Base-by-base conservation (phyloP, 2,888 invertebrate genomes). In the Mantis religiosa region DNA sequence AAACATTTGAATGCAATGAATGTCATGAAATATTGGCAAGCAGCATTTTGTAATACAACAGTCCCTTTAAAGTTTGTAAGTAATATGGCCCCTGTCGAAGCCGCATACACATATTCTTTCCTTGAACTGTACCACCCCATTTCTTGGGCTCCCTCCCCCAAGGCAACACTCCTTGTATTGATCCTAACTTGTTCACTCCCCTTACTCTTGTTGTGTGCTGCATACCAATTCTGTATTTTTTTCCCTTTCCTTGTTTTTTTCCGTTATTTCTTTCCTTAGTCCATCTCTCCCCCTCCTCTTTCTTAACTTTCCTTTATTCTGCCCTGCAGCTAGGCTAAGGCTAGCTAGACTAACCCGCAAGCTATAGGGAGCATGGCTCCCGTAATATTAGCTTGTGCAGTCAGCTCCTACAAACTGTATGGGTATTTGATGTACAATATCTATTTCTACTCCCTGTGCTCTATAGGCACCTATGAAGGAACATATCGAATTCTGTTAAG, bases 171-270 rank as follows among this genome's bases (percentile, higher is more conserved):
- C 89, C 89, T 87, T 82, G 89, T 89, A 89, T 89, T 89, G 89
- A 89, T 89, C 89, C 88, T 83, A 85, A 85, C 88, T 88, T 88
- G 88, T 88, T 89, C 89, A 85, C 87, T n/a, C 88, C 85, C 89
- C 88, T 83, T 54, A 71, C 86, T 89, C 88, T 89, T 89, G 89
- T 89, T 89, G 89, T 89, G 89, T 89, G 88, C 89, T 89, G 89
- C 89, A 89, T 89, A 89, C 89, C 89, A 89, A 89, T 89, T 85
- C 88, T 88, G 88, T 87, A 89, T 88, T 85, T 86, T 89, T 86
- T 85, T 82, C 82, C 88, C 83, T 88, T 88, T 88, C 82, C 85
- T 83, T 88, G 85, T 47, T 83, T 87, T 87, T 88, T 88, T 85
- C 81, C 54, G 34, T 82, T 89, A 86, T 83, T 84, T 84, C 87